Base-by-base conservation (phyloP, 2,888 invertebrate genomes). In the Sphecodes monilicornis region DNA sequence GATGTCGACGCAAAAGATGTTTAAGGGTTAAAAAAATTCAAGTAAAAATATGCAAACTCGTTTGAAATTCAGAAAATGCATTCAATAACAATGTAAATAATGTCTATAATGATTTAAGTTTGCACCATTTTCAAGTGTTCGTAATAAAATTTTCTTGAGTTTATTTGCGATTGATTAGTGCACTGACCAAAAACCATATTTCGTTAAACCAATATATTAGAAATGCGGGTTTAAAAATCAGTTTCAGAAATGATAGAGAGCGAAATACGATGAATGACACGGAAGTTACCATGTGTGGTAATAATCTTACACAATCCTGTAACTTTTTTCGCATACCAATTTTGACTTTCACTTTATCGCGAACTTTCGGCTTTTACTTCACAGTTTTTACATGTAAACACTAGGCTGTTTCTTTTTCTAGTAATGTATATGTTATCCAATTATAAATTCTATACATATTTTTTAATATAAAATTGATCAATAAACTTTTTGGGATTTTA, bases 291-390 rank as follows among this genome's bases (percentile, higher is more conserved):
- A 60, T 32, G 32, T 60, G 60, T 60, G 60, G 18, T 60, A 29
- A 26, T 60, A 29, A 26, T 60, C 57, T 60, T 60, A 60, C 60
- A 60, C 60, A 60, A 60, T 60, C 60, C 29, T 60, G 26, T 18
- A 29, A 60, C 29, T 32, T 60, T 60, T 60, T 60, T 29, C n/a
- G 60, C 60, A 60, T 60, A 60, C 29, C 29, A 36, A 66, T 66
- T 66, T 66, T 66, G 18, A 66, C 66, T 66, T 66, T 66, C 66
- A 66, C 66, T 36, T 66, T 11, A 11, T 36, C 22, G 11, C 22
- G 18, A 22, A 66, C 36, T 66, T 22, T 22, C 36, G 32, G 36
- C 22, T 36, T 32, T 32, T 18, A 32, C 32, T 64, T 32, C 1
- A 66, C 66, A 66, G 66, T 3, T 22, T 36, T 36, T 32, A 11